Conservation (phyloP, 2,888 invertebrate species). For the Thymelicus sylvestris region DNA sequence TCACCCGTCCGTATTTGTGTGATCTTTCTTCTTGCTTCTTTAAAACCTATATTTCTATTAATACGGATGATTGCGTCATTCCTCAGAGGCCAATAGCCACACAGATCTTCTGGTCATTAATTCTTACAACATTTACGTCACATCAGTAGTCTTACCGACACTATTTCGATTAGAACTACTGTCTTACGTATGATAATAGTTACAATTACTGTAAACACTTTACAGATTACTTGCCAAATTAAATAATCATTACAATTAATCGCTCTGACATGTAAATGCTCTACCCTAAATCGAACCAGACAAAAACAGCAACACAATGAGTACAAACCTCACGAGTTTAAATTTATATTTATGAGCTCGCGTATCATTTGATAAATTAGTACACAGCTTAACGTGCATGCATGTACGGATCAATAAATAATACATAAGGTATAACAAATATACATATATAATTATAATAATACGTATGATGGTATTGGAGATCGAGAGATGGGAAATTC, state of each 20-base stretch:
- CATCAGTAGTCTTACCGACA: background rate
- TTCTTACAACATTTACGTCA: background rate
- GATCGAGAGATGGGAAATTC: background rate
- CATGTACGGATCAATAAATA: too few relatives aligned
- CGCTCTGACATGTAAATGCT: conserved; percentile 19
- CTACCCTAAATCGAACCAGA: conserved; percentile 24
- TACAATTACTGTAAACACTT: conserved; percentile 9
- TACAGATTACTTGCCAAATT: conserved; percentile 22
- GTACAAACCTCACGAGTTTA: background rate
- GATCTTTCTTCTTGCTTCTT: too few relatives aligned
- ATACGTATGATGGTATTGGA: background rate
- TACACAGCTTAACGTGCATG: background rate
- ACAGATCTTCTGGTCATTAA: background rate
- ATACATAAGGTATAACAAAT: too few relatives aligned
- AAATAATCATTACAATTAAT: conserved; percentile 30
- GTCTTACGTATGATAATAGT: background rate
- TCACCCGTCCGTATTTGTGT: too few relatives aligned
- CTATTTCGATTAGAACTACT: conserved; percentile 8
- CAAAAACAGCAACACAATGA: conserved; percentile 27
- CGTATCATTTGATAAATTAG: conserved; percentile 13
- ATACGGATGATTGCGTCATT: background rate
- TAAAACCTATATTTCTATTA: too few relatives aligned
- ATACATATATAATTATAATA: background rate
- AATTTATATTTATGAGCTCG: conserved; percentile 8
- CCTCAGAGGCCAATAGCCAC: conserved; percentile 2